Conservation (phyloP, 2,797 vertebrate species). For the Pseudochaenichthys georgianus region DNA sequence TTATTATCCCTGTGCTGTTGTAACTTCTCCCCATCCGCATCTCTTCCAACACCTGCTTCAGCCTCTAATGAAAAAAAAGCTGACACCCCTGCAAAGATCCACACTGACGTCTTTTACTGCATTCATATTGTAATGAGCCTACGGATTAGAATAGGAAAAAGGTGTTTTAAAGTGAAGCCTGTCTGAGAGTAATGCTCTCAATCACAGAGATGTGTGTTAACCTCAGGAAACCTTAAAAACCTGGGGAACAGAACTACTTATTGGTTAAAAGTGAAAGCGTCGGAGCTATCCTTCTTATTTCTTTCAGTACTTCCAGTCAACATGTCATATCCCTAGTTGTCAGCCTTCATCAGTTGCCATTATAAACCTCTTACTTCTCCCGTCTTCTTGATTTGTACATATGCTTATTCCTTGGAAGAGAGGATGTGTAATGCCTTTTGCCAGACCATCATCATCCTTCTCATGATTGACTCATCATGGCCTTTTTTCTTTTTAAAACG, state of each 20-base stretch:
- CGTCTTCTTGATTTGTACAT: background rate
- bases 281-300: conserved; percentile 27
- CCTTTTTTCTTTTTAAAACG: conserved; percentile 11
- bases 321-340: conserved; percentile 26
- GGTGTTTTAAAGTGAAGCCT: conserved; percentile 41
- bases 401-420: background rate
- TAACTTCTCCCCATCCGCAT: conserved; percentile 11
- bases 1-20: conserved; percentile 32
- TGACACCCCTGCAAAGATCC: conserved; percentile 34
- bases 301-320: conserved; percentile 38
- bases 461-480: conserved; percentile 11
- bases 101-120: conserved; percentile 48
- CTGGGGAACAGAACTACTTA: conserved; percentile 12
- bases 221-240: conserved; percentile 44
- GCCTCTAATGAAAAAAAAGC: conserved; percentile 21
- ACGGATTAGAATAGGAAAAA: conserved; percentile 59
- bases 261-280: conserved; percentile 35
- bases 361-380: conserved; percentile 11
- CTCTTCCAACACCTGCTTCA: conserved; percentile 16
- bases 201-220: conserved; percentile 49
- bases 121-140: conserved; percentile 74
- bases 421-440: background rate
- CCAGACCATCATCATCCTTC: background rate
- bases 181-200: conserved; percentile 38
- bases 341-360: conserved; percentile 32